These are phyloP conservation scores for Acleris literana DNA, from an alignment of 2,888 invertebrate genomes.

Conservation along the genomic window DNA sequence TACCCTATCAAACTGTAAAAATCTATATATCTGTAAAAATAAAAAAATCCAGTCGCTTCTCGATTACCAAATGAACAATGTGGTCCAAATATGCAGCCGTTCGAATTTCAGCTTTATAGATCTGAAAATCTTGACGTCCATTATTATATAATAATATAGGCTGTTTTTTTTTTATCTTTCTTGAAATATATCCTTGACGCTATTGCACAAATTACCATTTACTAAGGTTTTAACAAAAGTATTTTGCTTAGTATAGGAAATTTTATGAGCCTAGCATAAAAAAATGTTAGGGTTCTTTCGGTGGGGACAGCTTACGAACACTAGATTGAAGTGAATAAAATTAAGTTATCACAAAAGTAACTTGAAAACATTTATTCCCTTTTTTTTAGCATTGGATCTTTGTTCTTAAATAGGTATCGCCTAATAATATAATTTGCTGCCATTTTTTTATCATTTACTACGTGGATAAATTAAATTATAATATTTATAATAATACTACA, in stretches of 20 bases:
- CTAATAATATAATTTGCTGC: slow-evolving; percentile 22
- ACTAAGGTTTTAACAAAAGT: no score
- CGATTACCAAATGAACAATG: slow-evolving; percentile 12
- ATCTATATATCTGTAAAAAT: background rate
- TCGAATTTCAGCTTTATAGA: slow-evolving; percentile 22
- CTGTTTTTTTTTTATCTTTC: slow-evolving; percentile 1
- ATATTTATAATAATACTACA: background rate
- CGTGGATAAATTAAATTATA: slow-evolving; percentile 1
- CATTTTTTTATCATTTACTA: slow-evolving; percentile 13
- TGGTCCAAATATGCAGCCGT: slow-evolving; percentile 30
- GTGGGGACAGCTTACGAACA: no score
- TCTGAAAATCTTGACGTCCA: slow-evolving; percentile 34
- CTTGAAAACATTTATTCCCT: no score
- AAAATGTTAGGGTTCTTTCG: no score
- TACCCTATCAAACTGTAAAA: no score
- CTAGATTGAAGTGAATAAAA: no score
- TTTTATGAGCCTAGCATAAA: no score
- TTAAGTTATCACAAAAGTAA: no score
- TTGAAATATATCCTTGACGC: background rate
- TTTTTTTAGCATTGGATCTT: no score
- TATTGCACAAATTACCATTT: background rate
- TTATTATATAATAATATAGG: slow-evolving; percentile 32
- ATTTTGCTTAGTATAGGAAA: no score
- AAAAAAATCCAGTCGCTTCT: background rate
- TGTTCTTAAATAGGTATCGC: background rate